Evolutionary conservation across 1,140 invertebrate species (phyloP), one percentile per base, ranked within the genome.

Genomic region (Stegodyphus mimosarum): DNA sequence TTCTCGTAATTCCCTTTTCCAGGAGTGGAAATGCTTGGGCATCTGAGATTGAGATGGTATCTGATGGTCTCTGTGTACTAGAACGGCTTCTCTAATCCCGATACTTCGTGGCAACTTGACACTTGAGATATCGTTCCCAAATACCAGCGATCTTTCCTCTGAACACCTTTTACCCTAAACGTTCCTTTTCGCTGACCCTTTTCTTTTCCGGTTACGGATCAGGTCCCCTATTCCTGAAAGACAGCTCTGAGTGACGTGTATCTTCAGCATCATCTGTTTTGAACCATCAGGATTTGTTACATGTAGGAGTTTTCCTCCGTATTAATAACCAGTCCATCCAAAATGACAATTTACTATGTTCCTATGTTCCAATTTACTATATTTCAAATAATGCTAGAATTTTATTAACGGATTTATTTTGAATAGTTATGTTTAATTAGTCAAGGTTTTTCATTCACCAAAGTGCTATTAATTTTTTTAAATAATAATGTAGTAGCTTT

Each of bases 61-160:
- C 81, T 74, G 70, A 48, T 33, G 6, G 33, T 71, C 33, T 49
- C 48, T 18, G 64, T 33, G 33, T 72, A 17, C 60, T 0, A 50
- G 80, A 83, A 74, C n/a, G 18, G 51, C 52, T 83, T 71, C 81
- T 63, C 18, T 75, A 76, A 84, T 76, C 73, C 81, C 60, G 3
- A 33, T 48, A 63, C 53, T 64, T 33, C 55, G 17, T 50, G 63
- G 51, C 18, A 75, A 72, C 81, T 84, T 84, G 81, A 84, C 81
- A 84, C 66, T 76, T 84, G 81, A 84, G 73, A 84, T 64, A 84
- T 84, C 81, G 72, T 52, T 75, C 72, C 81, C 72, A 84, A 84
- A 84, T 76, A 76, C 73, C 72, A 76, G 49, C 81, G 80, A 84
- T 84, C 80, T 81, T 64, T 72, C 53, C 78, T 81, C 55, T 33